Evolutionary conservation across 2,888 invertebrate species (phyloP).

Genomic region (Antheraea assamensis): DNA sequence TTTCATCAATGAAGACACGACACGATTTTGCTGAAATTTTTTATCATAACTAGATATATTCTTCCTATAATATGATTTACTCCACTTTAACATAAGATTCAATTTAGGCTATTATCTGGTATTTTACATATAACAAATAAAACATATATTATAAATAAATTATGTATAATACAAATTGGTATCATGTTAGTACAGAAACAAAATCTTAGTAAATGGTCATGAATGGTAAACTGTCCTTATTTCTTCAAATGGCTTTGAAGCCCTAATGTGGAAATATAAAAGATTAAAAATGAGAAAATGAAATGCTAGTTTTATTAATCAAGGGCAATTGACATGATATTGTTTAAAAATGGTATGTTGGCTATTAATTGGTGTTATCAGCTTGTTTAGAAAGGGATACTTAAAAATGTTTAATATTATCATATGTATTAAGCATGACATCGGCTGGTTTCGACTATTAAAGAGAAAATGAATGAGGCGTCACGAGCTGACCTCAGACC

Average conservation of each 20-base stretch:
- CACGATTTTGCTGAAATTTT: conserved; percentile 63
- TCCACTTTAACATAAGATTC: background rate
- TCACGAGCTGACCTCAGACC: too few relatives aligned
- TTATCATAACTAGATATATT: background rate
- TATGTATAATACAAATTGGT: too few relatives aligned
- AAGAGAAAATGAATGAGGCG: too few relatives aligned
- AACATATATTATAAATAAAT: too few relatives aligned
- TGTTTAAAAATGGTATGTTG: background rate
- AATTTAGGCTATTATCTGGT: background rate
- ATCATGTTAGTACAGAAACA: background rate
- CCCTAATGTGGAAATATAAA: background rate
- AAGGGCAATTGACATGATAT: background rate
- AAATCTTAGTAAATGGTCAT: background rate
- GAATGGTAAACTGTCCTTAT: background rate
- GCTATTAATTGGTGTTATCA: background rate
- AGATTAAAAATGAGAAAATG: background rate
- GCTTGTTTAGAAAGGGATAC: background rate
- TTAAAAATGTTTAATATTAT: background rate
- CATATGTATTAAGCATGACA: too few relatives aligned
- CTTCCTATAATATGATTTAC: background rate
- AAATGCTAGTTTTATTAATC: background rate
- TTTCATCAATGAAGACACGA: conserved; percentile 67
- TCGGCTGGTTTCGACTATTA: too few relatives aligned
- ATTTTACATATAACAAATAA: background rate
- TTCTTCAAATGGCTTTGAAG: too few relatives aligned